A percentile compares a stretch with the other conserved stretches of the same genome.
phyloP scores from a whole-genome alignment of 2,797 vertebrate species.

The Syngnathus rostellatus region DNA sequence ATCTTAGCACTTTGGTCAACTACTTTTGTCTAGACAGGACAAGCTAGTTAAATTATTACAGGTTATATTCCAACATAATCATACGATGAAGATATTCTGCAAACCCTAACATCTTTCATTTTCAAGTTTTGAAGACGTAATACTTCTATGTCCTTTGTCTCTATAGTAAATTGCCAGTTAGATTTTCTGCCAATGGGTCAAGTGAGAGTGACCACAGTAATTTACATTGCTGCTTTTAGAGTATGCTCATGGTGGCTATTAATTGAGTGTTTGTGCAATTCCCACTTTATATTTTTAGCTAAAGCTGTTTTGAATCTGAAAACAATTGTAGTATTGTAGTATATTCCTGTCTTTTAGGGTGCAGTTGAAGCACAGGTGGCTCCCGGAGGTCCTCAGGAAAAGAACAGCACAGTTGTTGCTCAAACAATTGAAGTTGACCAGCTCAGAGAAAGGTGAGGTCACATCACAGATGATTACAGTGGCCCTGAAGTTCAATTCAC shows the following conservation, averaged over 20 bases:
- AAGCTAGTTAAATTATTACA: too few species aligned
- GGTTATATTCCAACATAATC: too few species aligned
- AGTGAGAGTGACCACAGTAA: not conserved
- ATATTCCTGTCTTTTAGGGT: conserved; percentile 48
- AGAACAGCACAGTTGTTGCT: conserved; percentile 47
- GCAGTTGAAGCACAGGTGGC: conserved; percentile 68
- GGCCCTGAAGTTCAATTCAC: too few species aligned
- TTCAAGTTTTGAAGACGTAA: not conserved
- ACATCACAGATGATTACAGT: conserved; percentile 15
- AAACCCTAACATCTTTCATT: not conserved
- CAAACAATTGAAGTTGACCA: conserved; percentile 65
- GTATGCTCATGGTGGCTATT: not conserved
- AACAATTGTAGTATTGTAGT: not conserved
- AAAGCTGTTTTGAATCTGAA: not conserved
- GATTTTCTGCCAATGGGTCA: not conserved
- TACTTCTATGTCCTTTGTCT: not conserved
- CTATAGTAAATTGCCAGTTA: not conserved
- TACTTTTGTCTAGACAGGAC: too few species aligned
- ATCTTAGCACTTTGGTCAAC: too few species aligned
- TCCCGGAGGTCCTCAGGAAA: conserved; percentile 81
- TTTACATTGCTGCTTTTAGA: not conserved
- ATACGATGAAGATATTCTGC: too few species aligned
- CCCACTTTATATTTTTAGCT: not conserved
- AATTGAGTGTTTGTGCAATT: not conserved
- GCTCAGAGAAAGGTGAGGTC: conserved; percentile 74